Base-by-base conservation (phyloP, 2,113 vertebrate genomes). In the Myxocyprinus asiaticus region DNA sequence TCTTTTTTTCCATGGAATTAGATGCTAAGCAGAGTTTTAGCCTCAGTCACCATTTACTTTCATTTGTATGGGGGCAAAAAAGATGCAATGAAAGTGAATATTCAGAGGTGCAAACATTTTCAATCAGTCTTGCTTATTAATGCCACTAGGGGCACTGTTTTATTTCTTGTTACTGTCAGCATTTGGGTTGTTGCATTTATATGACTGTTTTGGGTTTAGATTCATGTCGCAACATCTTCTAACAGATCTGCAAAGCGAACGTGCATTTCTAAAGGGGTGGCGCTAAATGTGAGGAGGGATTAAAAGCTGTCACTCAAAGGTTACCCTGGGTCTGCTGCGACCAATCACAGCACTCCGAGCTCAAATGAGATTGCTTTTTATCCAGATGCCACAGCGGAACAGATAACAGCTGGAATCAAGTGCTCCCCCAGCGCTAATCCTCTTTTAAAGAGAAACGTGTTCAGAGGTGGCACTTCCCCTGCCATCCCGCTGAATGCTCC, bases 401-500 rank as follows among this genome's bases (percentile, higher is more conserved):
- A 6, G 44, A 61, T 63, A 59, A 63, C 71, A 74, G 71, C 71
- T 74, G 71, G 71, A 74, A 74, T 74, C 17, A 17, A 74, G 71
- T 22, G 42, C 47, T 71, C 12, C 11, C 22, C 76, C 64, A n/a
- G 66, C 8, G 22, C 85, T 85, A 88, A 86, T 82, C 77, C 55
- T 62, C 53, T 67, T 72, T 71, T 45, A 67, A 59, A 77, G 67
- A 61, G 73, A 64, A 72, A 67, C 59, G 33, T 66, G 77, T 12
- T 48, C 42, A 43, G 75, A 51, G 58, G 84, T 74, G 82, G 82
- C 22, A 33, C 22, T 33, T 33, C 22, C 22, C 22, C 22, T 33
- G 22, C 80, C 77, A 76, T 86, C 85, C 55, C 80, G 80, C 79
- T 80, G 58, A 47, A 75, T 74, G 87, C 78, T 83, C 65, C 61